Evolutionary conservation across 2,888 invertebrate species (phyloP).

Genomic region (Proisotoma minuta): DNA sequence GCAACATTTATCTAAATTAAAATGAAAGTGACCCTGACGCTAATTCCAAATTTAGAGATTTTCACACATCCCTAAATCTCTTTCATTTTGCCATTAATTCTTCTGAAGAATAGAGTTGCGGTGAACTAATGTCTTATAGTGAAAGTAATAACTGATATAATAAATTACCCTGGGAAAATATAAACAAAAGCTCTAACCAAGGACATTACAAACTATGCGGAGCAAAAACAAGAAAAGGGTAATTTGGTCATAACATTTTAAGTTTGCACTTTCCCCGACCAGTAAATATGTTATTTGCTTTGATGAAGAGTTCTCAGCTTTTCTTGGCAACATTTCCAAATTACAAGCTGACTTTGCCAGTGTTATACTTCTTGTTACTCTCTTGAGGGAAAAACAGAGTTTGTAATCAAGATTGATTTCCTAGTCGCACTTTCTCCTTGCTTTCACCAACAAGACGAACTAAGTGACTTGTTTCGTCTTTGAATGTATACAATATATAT

Average conservation of each 20-base stretch:
- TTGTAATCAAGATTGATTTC: constrained; percentile 42
- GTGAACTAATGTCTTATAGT: too few species aligned
- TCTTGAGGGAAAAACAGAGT: constrained; percentile 24
- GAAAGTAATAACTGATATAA: too few species aligned
- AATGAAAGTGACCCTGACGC: constrained; percentile 2
- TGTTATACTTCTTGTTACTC: constrained; percentile 8
- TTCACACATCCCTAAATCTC: too few species aligned
- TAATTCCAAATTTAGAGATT: too few species aligned
- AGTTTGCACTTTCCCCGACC: not conserved
- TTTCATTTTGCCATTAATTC: too few species aligned
- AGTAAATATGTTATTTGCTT: constrained; percentile 8
- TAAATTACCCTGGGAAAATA: too few species aligned
- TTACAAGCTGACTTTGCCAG: constrained; percentile 17
- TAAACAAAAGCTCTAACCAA: too few species aligned
- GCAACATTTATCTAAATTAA: constrained; percentile 4
- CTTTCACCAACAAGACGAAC: constrained; percentile 4
- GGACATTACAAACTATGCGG: too few species aligned
- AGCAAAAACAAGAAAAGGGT: too few species aligned
- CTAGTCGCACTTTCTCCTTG: constrained; percentile 15
- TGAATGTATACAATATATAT: not conserved
- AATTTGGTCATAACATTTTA: constrained; percentile 6
- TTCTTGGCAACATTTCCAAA: constrained; percentile 19
- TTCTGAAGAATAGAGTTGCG: too few species aligned
- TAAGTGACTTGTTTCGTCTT: not conserved
- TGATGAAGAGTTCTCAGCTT: constrained; percentile 14